These are phyloP conservation scores for Cerceris ruficornis DNA, from an alignment of 2,888 invertebrate genomes.

Conservation along the genomic window DNA sequence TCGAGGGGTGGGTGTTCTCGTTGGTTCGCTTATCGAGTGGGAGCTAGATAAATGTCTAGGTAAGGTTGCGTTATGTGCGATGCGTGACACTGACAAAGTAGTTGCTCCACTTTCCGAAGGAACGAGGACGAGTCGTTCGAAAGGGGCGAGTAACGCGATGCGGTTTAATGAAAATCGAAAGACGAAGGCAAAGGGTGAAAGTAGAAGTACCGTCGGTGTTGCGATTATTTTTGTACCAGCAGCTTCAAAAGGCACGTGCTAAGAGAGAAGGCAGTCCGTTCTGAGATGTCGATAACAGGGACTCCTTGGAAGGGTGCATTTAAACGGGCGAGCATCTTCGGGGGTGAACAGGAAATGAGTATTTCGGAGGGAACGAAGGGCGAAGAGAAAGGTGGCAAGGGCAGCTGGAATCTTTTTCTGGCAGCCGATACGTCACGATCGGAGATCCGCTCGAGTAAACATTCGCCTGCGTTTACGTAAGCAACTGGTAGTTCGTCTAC, in stretches of 20 bases:
- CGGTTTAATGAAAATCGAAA: background rate
- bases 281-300: background rate
- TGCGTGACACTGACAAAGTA: slow-evolving; percentile 46
- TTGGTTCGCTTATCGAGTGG: slow-evolving; percentile 39
- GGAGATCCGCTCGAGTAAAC: background rate
- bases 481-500: too few relatives aligned
- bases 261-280: too few relatives aligned
- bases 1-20: slow-evolving; percentile 22
- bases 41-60: slow-evolving; percentile 47
- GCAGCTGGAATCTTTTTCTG: background rate
- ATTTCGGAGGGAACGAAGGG: background rate
- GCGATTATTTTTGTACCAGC: background rate
- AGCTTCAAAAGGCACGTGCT: too few relatives aligned
- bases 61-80: slow-evolving; percentile 27
- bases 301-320: slow-evolving; percentile 7
- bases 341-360: background rate
- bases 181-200: background rate
- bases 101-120: slow-evolving; percentile 38
- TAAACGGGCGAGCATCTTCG: background rate
- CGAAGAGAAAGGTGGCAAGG: background rate
- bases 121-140: slow-evolving; percentile 6
- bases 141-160: background rate
- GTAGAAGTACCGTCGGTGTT: background rate
- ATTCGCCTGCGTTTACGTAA: background rate
- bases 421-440: background rate